Conservation (phyloP, 1,140 invertebrate species). For the Macrotrachela quadricornifera region DNA sequence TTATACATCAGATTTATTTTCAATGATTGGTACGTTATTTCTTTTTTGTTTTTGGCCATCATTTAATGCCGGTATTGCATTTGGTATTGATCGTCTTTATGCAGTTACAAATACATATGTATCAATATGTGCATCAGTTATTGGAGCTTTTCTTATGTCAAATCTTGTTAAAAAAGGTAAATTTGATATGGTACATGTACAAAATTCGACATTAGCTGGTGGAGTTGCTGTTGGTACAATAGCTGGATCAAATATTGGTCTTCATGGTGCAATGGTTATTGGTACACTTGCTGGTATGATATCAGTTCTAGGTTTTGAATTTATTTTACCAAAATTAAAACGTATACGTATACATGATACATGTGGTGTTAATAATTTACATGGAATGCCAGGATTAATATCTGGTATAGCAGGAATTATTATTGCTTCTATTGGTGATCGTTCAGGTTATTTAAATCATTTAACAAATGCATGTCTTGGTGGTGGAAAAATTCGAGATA, state of each 20-base stretch:
- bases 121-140: slow-evolving; percentile 55
- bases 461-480: not conserved
- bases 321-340: slow-evolving; percentile 45
- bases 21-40: slow-evolving; percentile 56
- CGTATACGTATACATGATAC: slow-evolving; percentile 44
- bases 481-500: slow-evolving; percentile 39
- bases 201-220: slow-evolving; percentile 35
- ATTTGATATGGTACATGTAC: slow-evolving; percentile 32
- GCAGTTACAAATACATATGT: slow-evolving; percentile 79
- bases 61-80: slow-evolving; percentile 59
- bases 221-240: slow-evolving; percentile 40
- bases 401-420: slow-evolving; percentile 55
- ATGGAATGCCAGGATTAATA: slow-evolving; percentile 74
- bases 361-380: slow-evolving; percentile 81
- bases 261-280: slow-evolving; percentile 58
- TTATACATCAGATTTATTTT: slow-evolving; percentile 66
- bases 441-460: slow-evolving; percentile 14
- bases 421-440: slow-evolving; percentile 40
- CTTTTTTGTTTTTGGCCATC: slow-evolving; percentile 60
- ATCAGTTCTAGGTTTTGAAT: slow-evolving; percentile 62
- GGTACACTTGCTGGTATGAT: slow-evolving; percentile 55
- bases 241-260: slow-evolving; percentile 57
- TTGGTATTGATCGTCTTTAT: slow-evolving; percentile 49
- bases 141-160: slow-evolving; percentile 62
- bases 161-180: slow-evolving; percentile 44